Evolutionary conservation across 2,888 invertebrate species (phyloP), one percentile per base, ranked within the genome.

Genomic region (Eupeodes latifasciatus): DNA sequence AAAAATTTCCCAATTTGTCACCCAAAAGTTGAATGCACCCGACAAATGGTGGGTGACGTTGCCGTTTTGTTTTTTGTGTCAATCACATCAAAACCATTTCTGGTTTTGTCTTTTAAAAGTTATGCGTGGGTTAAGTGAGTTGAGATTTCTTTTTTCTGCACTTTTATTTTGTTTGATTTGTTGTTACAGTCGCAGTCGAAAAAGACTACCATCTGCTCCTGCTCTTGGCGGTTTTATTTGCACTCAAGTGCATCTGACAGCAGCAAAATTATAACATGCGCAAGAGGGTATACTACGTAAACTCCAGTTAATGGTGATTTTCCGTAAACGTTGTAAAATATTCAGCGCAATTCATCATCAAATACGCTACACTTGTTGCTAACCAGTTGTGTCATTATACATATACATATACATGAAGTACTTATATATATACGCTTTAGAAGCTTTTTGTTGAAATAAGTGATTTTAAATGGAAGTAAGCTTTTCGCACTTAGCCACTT

Each of bases 271-370:
- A 67, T n/a, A 40, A 51, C 11, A 14, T 7, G 3, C 47, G 34
- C 27, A 74, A 5, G n/a, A 7, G 11, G 34, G n/a, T n/a, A 5
- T 12, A n/a, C 40, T 57, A 61, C 44, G 34, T 67, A 66, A 53
- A 74, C 67, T 71, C 44, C 53, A 66, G 51, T 74, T 66, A 51
- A 64, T 44, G 40, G 59, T 77, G 69, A 40, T 64, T 71, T 81
- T 75, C 61, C 81, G 51, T 55, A 19, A 75, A 69, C 61, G 61
- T n/a, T 67, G 78, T 5, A 49, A 84, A 84, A 75, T 79, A 83
- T 75, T 64, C 11, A 69, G 19, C 67, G 36, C 61, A 81, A 76
- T 75, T 67, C 59, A 76, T 77, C 40, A 71, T 36, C 14, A 12
- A 27, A 27, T 55, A 66, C 3, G 19, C 19, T 27, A 27, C 44